Conservation (phyloP, 2,888 invertebrate genomes). For the Sinohyriopsis cumingii region DNA sequence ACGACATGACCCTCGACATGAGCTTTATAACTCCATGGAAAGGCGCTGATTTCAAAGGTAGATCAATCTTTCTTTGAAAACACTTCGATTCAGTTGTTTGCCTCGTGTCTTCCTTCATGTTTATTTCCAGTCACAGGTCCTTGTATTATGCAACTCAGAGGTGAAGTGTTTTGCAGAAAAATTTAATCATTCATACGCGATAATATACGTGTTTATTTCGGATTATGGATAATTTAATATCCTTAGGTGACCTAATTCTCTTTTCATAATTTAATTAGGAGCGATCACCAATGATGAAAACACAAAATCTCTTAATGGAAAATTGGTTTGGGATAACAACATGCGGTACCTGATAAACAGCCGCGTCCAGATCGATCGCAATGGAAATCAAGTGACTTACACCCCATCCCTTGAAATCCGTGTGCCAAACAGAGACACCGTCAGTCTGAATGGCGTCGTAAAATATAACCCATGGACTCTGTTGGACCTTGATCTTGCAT, state of each 20-base stretch:
- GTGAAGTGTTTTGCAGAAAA: too few species aligned
- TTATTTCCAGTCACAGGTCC: too few species aligned
- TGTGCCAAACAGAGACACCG: conserved; percentile 16
- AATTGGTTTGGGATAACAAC: conserved; percentile 29
- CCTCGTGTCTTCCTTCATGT: too few species aligned
- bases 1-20: conserved; percentile 45
- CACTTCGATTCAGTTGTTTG: background rate
- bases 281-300: conserved; percentile 18
- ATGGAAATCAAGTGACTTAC: conserved; percentile 33
- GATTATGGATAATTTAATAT: too few species aligned
- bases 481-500: conserved; percentile 39
- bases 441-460: conserved; percentile 30
- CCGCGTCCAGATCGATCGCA: conserved; percentile 20
- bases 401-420: conserved; percentile 31
- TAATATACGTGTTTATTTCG: too few species aligned
- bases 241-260: too few species aligned
- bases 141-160: too few species aligned
- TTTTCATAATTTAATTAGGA: conserved; percentile 13
- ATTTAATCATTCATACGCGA: too few species aligned
- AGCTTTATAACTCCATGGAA: conserved; percentile 67
- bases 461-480: conserved; percentile 39
- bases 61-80: background rate
- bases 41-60: conserved; percentile 51
- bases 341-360: conserved; percentile 32
- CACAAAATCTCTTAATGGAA: conserved; percentile 31